These are phyloP conservation scores for human (Homo sapiens) DNA, from an alignment of 2,113 vertebrate species.

Conservation along the genomic window GRCh38 chr4:136572001-136572500, in stretches of 20 bases:
- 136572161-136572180: neutral
- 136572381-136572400: neutral
- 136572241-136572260: neutral
- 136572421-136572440: neutral
- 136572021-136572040: neutral
- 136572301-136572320: neutral
- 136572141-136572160: neutral
- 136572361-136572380: neutral
- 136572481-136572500: neutral
- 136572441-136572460: neutral
- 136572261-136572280: neutral
- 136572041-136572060: neutral
- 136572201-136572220: neutral
- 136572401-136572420: neutral
- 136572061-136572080: neutral
- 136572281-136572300: neutral
- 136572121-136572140: neutral
- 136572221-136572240: neutral
- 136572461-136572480: neutral
- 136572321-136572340: slow-evolving; percentile 25
- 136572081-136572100: neutral
- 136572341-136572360: neutral
- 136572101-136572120: neutral
- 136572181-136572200: neutral
- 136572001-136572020: neutral